phyloP scores from a whole-genome alignment of 2,113 vertebrate genomes.

The Turdus rufiventris region DNA sequence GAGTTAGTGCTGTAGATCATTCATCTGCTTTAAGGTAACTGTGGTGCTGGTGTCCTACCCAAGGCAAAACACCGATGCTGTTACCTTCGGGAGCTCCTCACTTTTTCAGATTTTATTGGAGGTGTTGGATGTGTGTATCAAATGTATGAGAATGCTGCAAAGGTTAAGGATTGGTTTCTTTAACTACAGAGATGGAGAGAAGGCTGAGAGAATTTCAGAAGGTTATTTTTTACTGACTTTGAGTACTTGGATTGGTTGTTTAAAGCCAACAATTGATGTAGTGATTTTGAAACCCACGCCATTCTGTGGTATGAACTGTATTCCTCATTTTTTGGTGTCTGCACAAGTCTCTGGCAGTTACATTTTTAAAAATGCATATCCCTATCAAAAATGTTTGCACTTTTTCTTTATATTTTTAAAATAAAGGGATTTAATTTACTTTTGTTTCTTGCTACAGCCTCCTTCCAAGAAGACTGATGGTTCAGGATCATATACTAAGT shows the following conservation, averaged over 20 bases:
- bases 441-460: slow-evolving; percentile 62
- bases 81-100: neutral
- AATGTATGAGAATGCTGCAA: neutral
- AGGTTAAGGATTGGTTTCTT: neutral
- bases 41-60: neutral
- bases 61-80: neutral
- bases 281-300: slow-evolving; percentile 21
- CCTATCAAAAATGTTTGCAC: neutral
- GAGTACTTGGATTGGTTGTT: neutral
- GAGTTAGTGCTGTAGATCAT: neutral
- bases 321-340: slow-evolving; percentile 7
- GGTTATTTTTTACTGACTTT: neutral
- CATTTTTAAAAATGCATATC: neutral
- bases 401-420: neutral
- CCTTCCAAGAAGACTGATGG: slow-evolving; percentile 94
- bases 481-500: slow-evolving; percentile 83
- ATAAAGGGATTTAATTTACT: neutral
- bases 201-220: slow-evolving; percentile 4
- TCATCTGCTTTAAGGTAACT: neutral
- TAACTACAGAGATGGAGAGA: neutral
- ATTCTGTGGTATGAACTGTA: slow-evolving; percentile 35
- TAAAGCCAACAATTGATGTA: slow-evolving; percentile 20
- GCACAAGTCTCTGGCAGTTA: neutral
- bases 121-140: neutral
- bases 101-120: neutral